Evolutionary conservation across 2,113 vertebrate species (phyloP).

Genomic region (Brachypodius melanocephalos): DNA sequence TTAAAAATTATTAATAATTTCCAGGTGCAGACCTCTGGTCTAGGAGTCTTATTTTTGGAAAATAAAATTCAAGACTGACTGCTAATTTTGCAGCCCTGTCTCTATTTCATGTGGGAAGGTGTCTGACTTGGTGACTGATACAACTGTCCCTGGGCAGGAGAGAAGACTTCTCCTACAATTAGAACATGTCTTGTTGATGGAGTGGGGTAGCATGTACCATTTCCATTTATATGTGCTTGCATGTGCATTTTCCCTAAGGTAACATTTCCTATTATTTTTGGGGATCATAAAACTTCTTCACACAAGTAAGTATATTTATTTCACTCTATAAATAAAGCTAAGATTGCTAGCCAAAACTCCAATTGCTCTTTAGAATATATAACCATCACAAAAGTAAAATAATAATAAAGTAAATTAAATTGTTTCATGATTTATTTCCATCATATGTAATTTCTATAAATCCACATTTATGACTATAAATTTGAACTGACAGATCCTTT

Average conservation of each 20-base stretch:
- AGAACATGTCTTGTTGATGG: neutral
- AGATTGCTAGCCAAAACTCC: neutral
- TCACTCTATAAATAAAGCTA: constrained; percentile 35
- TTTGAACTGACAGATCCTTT: neutral
- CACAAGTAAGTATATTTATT: constrained; percentile 2
- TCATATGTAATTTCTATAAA: neutral
- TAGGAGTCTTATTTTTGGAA: neutral
- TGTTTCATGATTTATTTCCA: constrained; percentile 27
- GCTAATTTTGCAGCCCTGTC: neutral
- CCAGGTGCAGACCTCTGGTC: neutral
- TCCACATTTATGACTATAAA: neutral
- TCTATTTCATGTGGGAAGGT: neutral
- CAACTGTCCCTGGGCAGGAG: neutral
- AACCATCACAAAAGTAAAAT: constrained; percentile 9
- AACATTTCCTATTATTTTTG: constrained; percentile 45
- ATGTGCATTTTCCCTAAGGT: constrained; percentile 36
- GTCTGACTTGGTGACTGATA: neutral
- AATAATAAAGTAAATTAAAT: constrained; percentile 43
- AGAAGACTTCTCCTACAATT: neutral
- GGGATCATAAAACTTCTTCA: constrained; percentile 39
- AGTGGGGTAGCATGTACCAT: neutral
- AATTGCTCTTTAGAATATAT: constrained; percentile 3
- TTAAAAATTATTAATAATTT: neutral
- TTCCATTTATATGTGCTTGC: constrained; percentile 33
- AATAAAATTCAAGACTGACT: neutral